Evolutionary conservation across 2,888 invertebrate genomes (phyloP).

Genomic region (Polyommatus iphigenia): DNA sequence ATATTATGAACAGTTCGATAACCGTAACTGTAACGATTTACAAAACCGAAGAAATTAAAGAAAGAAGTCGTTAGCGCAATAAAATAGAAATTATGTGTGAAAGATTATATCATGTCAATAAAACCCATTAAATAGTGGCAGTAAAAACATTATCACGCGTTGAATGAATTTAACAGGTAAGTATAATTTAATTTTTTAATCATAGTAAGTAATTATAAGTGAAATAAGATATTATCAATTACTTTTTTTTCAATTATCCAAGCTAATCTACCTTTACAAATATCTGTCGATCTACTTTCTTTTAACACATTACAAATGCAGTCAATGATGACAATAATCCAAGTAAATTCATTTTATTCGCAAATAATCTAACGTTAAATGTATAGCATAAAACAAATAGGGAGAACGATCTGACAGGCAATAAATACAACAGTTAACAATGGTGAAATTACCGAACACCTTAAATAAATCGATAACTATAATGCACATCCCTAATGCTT

Average conservation of each 20-base stretch:
- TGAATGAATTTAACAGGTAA: not conserved
- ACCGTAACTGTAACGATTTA: not conserved
- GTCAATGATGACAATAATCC: not conserved
- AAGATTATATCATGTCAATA: not conserved
- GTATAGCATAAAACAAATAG: not conserved
- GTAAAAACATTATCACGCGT: not conserved
- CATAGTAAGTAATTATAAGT: not conserved
- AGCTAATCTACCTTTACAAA: too few relatives aligned
- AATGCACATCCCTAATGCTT: constrained; percentile 9
- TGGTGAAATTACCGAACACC: constrained; percentile 4
- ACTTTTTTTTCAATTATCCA: too few relatives aligned
- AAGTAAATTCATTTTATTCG: not conserved
- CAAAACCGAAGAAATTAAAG: constrained; percentile 10
- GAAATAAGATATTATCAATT: not conserved
- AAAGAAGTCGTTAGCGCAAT: not conserved
- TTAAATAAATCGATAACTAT: constrained; percentile 15
- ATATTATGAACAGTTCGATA: not conserved
- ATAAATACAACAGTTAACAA: not conserved
- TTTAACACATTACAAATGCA: too few relatives aligned
- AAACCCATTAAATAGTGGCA: not conserved
- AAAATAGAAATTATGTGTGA: not conserved
- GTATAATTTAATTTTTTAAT: too few relatives aligned
- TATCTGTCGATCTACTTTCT: too few relatives aligned
- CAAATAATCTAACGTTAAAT: not conserved
- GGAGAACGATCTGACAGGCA: not conserved